These are phyloP conservation scores for Phasia obesa DNA, from an alignment of 2,888 invertebrate species.

Conservation along the genomic window DNA sequence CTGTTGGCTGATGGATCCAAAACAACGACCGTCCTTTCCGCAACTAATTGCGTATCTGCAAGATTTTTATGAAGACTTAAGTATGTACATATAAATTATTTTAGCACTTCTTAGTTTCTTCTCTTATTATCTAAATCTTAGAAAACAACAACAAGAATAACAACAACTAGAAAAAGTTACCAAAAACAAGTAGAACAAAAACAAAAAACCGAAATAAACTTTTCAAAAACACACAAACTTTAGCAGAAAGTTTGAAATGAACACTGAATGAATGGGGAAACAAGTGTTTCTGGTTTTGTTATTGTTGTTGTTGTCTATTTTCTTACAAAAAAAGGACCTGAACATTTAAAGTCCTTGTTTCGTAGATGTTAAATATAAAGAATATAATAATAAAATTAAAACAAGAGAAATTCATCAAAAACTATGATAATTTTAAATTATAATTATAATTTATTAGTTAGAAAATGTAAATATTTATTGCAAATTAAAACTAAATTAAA, in stretches of 20 bases:
- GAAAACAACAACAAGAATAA: slow-evolving; percentile 24
- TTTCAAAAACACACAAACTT: slow-evolving; percentile 14
- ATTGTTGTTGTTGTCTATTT: background rate
- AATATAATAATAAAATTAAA: background rate
- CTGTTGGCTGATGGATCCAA: slow-evolving; percentile 86
- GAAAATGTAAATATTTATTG: slow-evolving; percentile 66
- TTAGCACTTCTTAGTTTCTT: background rate
- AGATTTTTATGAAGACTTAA: slow-evolving; percentile 87
- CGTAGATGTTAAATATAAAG: slow-evolving; percentile 29
- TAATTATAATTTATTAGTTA: slow-evolving; percentile 46
- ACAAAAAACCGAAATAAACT: too few species aligned
- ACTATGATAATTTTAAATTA: slow-evolving; percentile 7
- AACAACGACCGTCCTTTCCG: slow-evolving; percentile 86
- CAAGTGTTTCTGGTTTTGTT: background rate
- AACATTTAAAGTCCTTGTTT: slow-evolving; percentile 55
- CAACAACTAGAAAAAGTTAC: background rate
- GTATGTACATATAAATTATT: slow-evolving; percentile 84
- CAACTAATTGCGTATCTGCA: slow-evolving; percentile 87
- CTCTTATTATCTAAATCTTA: slow-evolving; percentile 7
- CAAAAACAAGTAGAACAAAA: background rate
- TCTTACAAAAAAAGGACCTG: slow-evolving; percentile 36
- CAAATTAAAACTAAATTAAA: slow-evolving; percentile 16
- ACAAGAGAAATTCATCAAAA: slow-evolving; percentile 2
- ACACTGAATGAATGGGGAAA: slow-evolving; percentile 1
- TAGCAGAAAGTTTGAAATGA: slow-evolving; percentile 33